Conservation (phyloP, 2,113 vertebrate species). For the Hemicordylus capensis region DNA sequence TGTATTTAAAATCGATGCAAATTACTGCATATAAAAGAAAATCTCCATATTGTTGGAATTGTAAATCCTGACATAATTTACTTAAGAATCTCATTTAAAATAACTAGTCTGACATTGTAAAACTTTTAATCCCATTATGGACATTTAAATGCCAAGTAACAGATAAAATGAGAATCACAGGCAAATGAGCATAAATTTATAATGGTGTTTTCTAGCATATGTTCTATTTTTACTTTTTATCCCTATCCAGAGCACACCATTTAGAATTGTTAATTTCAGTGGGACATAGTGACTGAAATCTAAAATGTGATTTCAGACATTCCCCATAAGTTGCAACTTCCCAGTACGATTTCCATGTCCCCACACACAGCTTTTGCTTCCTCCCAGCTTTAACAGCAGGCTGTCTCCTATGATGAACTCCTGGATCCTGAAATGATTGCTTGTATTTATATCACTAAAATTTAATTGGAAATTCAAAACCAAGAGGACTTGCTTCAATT, state of each 20-base stretch:
- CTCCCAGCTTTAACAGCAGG: neutral
- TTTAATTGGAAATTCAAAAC: neutral
- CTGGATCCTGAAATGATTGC: no score
- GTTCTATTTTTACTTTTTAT: neutral
- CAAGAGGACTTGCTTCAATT: neutral
- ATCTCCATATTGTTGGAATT: slow-evolving; percentile 34
- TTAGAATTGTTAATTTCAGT: neutral
- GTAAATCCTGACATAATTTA: slow-evolving; percentile 39
- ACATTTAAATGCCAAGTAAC: slow-evolving; percentile 23
- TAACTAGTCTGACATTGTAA: slow-evolving; percentile 29
- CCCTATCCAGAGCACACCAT: neutral
- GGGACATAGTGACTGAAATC: neutral
- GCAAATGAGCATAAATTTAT: slow-evolving; percentile 19
- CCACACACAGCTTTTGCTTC: no score
- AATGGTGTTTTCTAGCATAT: slow-evolving; percentile 33
- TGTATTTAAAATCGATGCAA: slow-evolving; percentile 39
- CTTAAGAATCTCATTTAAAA: slow-evolving; percentile 33
- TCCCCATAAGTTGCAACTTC: neutral
- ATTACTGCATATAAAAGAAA: slow-evolving; percentile 29
- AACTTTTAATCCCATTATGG: slow-evolving; percentile 43
- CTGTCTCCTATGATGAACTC: no score
- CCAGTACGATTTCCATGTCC: no score
- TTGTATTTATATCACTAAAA: neutral
- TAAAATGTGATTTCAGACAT: neutral
- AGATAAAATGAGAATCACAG: slow-evolving; percentile 26